These are phyloP conservation scores for Piezodorus guildinii DNA, from an alignment of 1,140 invertebrate genomes.

Conservation along the genomic window DNA sequence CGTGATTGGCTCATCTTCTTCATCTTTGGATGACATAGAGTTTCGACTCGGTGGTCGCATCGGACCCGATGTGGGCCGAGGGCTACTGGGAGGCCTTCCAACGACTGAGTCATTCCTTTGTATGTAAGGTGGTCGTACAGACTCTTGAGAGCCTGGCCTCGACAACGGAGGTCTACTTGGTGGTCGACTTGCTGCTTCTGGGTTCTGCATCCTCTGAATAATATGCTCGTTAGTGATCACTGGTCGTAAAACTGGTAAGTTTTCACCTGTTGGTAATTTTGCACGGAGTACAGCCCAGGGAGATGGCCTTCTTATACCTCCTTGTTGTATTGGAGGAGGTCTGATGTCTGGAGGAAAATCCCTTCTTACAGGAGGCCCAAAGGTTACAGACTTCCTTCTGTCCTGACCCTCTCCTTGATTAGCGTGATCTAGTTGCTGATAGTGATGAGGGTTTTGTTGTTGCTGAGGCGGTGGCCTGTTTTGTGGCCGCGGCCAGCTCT, in stretches of 20 bases:
- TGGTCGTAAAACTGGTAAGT: constrained; percentile 10
- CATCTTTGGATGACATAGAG: constrained; percentile 6
- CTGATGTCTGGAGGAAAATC: background rate
- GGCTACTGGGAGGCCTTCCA: background rate
- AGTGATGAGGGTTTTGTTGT: background rate
- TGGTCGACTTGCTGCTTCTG: constrained; percentile 7
- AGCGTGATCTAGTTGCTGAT: background rate
- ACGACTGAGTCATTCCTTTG: constrained; percentile 9
- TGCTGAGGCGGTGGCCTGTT: background rate
- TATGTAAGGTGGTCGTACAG: background rate
- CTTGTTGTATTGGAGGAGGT: background rate
- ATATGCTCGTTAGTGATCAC: constrained; percentile 9
- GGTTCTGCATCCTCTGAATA: constrained; percentile 16
- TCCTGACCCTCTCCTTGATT: background rate
- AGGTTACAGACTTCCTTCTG: constrained; percentile 3
- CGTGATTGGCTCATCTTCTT: constrained; percentile 8
- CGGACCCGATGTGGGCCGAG: background rate
- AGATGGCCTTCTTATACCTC: constrained; percentile 18
- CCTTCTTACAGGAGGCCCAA: background rate
- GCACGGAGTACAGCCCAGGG: constrained; percentile 23
- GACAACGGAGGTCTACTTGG: constrained; percentile 2
- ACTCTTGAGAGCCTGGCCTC: constrained; percentile 4
- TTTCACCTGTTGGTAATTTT: constrained; percentile 21
- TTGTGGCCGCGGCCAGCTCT: constrained; percentile 15
- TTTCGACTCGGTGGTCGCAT: background rate